Conservation (phyloP, 2,113 vertebrate species). For the human (Homo sapiens) region GRCh38 chr16:8083001-8083500, state of each 20-base stretch:
- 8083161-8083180: neutral
- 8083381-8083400: constrained; percentile 64
- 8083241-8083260: constrained; percentile 15
- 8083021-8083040: neutral
- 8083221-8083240: constrained; percentile 54
- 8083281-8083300: constrained; percentile 26
- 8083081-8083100: neutral
- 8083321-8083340: constrained; percentile 2
- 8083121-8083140: neutral
- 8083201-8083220: constrained; percentile 60
- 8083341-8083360: neutral
- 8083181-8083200: constrained; percentile 56
- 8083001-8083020: neutral
- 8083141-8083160: neutral
- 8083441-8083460: constrained; percentile 82
- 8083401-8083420: constrained; percentile 72
- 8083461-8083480: constrained; percentile 71
- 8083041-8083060: neutral
- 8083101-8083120: neutral
- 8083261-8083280: constrained; percentile 15
- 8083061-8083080: neutral
- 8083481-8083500: constrained; percentile 78
- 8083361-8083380: constrained; percentile 66
- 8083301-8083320: neutral
- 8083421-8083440: constrained; percentile 72